Base-by-base conservation (phyloP, 2,888 invertebrate genomes). In the Spicauda simplicius region DNA sequence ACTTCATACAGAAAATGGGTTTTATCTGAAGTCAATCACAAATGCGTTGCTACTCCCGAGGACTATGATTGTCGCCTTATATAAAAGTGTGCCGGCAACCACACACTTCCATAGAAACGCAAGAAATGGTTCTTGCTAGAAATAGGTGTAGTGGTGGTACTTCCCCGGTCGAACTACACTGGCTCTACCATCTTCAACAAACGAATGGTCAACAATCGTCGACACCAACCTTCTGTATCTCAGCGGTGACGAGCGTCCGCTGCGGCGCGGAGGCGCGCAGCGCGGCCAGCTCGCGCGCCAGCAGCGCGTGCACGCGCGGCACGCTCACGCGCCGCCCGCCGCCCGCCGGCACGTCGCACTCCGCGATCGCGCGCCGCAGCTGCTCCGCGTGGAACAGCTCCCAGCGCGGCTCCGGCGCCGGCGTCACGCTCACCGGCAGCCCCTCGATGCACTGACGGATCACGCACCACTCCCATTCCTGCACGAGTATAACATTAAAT, bases 381-480 rank as follows among this genome's bases (percentile, higher is more conserved):
- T 90, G 91, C 12, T 84, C 77, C 41, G 86, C 83, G 78, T 91
- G 88, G 85, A 93, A 91, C 73, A 93, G 83, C 72, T 93, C 90
- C 92, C 92, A 93, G 74, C 77, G 84, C 18, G 93, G 93, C 77
- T 91, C 91, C 0, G 71, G 59, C 0, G 82, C 80, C 53, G 84
- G 72, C 53, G 71, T 73, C 72, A 89, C 90, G 12, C 73, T 74
- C 75, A 88, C 86, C 16, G 88, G 86, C 62, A 92, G 77, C 19
- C 82, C 82, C 54, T 87, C 88, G 25, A 93, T 71, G 25, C 87
- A 75, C 3, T 90, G 86, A 0, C 92, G 87, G 20, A 93, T 79
- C n/a, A 91, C 80, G 71, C 93, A 91, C 83, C 85, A 88, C 73
- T 91, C 91, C 91, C 90, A 90, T 53, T 89, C 89, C 88, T 88